Base-by-base conservation (phyloP, 2,888 invertebrate genomes). In the Sphaerophoria taeniata region DNA sequence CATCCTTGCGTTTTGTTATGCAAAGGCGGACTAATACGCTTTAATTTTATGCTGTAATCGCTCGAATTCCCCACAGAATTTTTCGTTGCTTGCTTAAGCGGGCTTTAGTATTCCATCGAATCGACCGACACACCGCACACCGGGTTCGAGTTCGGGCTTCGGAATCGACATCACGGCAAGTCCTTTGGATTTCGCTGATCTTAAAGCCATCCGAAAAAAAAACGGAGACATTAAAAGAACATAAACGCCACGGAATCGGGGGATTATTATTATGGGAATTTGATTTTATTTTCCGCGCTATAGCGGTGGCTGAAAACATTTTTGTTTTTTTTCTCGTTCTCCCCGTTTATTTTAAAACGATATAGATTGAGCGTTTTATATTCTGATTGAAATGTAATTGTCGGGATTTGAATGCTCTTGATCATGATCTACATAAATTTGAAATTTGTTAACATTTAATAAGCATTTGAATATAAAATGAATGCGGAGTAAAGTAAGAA, bases 1-100 rank as follows among this genome's bases (percentile, higher is more conserved):
- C 73, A 73, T 82, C 77, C 77, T 73, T 77, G 45, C 72, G 72
- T 82, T 77, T 82, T 69, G 67, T 73, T 24, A 24, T 24, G 24
- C 24, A 2, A 81, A 65, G 61, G 56, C 72, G 67, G 72, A 69
- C 82, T 82, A 77, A 82, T 77, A 82, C 73, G 77, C 82, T 72
- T 77, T 77, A 77, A 82, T 82, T 82, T 82, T 82, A 61, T 72
- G 77, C 72, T 78, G 77, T 77, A 82, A 82, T 82, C 82, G 82
- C 55, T 77, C 55, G 60, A 78, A 63, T 76, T 77, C 60, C 36
- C 56, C 2, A 47, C 24, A 24, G 24, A 24, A 24, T 24, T 24
- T 24, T 2, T 24, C 24, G 1, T 24, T 24, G 24, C 24, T 24
- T 24, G 24, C 24, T 24, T 24, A 1, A 24, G 24, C 79, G 24